Base-by-base conservation (phyloP, 1,140 invertebrate genomes). In the Bombus impatiens region DNA sequence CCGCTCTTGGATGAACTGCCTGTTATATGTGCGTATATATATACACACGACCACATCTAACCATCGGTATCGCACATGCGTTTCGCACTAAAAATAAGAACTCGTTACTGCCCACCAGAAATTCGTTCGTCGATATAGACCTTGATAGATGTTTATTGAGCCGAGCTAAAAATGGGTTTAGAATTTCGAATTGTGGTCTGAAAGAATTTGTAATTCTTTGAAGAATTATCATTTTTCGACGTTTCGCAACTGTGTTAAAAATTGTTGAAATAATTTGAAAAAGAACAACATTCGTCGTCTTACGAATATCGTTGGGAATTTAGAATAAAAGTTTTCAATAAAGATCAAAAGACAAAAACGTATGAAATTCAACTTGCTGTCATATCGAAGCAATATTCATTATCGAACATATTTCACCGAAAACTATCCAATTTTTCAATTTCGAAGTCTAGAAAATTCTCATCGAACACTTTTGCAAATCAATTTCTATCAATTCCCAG, bases 41-140 rank as follows among this genome's bases (percentile, higher is more conserved):
- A 47, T 10, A 32, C 8, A 12, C 10, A 18, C 8, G 8, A 28
- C 6, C 15, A 15, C 28, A 18, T 35, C 37, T 32, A 2, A 22
- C 47, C n/a, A 25, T 32, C 18, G 77, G n/a, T 68, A 44, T 42
- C 42, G 9, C 62, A 22, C 3, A 68, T 18, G 28, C 40, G n/a
- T 62, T 42, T 62, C 28, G 70, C 32, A 62, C 65, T 68, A 82
- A 82, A 74, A 82, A 82, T 72, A 82, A 74, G 53, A 82, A 57
- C 70, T 68, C 28, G 44, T 80, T 80, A 37, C 18, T 68, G n/a
- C 40, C 42, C 18, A 22, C 5, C n/a, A 79, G 65, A 68, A 68
- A 12, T 78, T 44, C 37, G 44, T 62, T 78, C 76, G 59, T 32
- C 62, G 77, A 32, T 53, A 74, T 25, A n/a, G 53, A 59, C 18